Conservation (phyloP, 2,888 invertebrate species). For the Trichacis sp. region DNA sequence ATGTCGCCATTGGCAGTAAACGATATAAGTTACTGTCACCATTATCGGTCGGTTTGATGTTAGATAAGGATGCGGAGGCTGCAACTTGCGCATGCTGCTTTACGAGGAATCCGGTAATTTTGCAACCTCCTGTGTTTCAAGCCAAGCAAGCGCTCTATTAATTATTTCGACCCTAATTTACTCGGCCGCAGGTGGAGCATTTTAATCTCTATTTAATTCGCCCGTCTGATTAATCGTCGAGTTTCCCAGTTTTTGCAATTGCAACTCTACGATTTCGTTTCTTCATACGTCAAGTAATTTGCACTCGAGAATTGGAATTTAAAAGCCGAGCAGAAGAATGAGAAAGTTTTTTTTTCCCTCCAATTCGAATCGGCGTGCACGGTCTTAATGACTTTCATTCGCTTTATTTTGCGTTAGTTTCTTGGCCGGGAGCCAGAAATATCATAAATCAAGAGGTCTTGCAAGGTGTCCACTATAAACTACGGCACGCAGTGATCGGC, state of each 20-base stretch:
- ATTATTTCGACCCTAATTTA: slow-evolving; percentile 24
- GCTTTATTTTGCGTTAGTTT: neutral
- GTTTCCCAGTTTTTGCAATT: neutral
- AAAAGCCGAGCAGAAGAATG: too few species aligned
- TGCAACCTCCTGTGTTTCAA: slow-evolving; percentile 19
- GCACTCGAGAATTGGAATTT: too few species aligned
- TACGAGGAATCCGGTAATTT: slow-evolving; percentile 18
- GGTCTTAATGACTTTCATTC: too few species aligned
- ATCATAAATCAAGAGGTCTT: slow-evolving; percentile 24
- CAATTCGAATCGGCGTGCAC: too few species aligned
- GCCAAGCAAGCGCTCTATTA: slow-evolving; percentile 12
- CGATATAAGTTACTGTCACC: slow-evolving; percentile 24
- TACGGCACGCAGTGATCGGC: slow-evolving; percentile 12
- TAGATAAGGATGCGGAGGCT: slow-evolving; percentile 33
- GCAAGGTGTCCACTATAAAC: slow-evolving; percentile 14
- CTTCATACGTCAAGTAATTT: too few species aligned
- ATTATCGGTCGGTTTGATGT: slow-evolving; percentile 23
- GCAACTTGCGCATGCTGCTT: slow-evolving; percentile 11
- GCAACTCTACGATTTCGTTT: neutral
- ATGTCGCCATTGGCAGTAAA: slow-evolving; percentile 27
- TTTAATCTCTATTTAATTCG: neutral
- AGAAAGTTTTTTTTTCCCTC: too few species aligned
- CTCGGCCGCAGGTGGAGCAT: slow-evolving; percentile 11
- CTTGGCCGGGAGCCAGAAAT: slow-evolving; percentile 25
- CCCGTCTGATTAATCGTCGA: neutral